Base-by-base conservation (phyloP, 2,888 invertebrate species). In the Cactoblastis cactorum region DNA sequence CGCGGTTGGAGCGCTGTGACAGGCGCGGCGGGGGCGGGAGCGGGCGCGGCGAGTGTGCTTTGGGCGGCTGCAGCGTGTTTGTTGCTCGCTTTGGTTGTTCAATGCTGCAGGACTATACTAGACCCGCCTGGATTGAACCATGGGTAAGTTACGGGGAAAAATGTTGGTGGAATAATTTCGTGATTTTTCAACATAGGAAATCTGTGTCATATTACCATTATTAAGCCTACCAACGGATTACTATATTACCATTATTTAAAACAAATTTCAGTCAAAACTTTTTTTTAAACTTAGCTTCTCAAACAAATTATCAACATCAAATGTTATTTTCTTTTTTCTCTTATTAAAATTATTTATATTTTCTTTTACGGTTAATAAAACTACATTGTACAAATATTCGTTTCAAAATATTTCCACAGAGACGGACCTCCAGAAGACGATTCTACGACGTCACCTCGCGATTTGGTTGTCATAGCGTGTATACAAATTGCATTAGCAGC, bases 41-140 rank as follows among this genome's bases (percentile, higher is more conserved):
- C 83, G 58, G 72, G 80, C 6, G 77, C 77, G 2, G 87, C 81
- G 0, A 69, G 67, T 53, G 80, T 88, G 33, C 77, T 92, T 12
- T 92, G 92, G 92, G 82, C 89, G 0, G 85, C 89, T 0, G 91
- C 92, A 0, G 90, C 89, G n/a, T 90, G 90, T 39, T 73, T 92
- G 37, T 81, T 92, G 11, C 58, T 90, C 1, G 90, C 91, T 0
- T 74, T 92, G 9, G 74, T 92, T 0, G 87, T 92, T 5, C 91
- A 92, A 55, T 90, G 91, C 65, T 80, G 83, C 33, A 74, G 89
- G 56, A 91, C 92, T 1, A 85, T 92, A 56, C 54, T 89, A 32
- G 79, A 85, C 34, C 82, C 87, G 1, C 81, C 83, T 32, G 82
- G 81, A 0, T 50, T 72, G 15, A 77, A 76, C 38, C 67, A 74